Evolutionary conservation across 1,140 invertebrate species (phyloP).

Genomic region (Goniozus legneri): DNA sequence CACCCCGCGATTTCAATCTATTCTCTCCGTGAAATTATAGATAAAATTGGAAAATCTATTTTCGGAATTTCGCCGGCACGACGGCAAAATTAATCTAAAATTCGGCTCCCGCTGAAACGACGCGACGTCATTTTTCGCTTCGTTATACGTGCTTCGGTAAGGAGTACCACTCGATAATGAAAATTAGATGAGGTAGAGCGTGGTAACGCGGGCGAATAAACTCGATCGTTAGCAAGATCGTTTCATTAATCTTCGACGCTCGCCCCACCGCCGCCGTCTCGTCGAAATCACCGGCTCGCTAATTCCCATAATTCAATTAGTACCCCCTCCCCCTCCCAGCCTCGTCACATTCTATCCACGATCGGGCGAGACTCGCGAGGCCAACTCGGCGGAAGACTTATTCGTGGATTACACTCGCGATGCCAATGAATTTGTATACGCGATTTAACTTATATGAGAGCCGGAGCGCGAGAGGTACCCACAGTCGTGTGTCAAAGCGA

Average conservation of each 20-base stretch:
- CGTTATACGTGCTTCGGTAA: no score
- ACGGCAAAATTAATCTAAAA: no score
- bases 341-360: not conserved
- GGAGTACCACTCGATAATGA: constrained; percentile 24
- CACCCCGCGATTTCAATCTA: no score
- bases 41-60: no score
- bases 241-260: constrained; percentile 51
- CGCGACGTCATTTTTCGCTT: no score
- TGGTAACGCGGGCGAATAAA: constrained; percentile 10
- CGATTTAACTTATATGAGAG: not conserved
- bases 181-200: constrained; percentile 17
- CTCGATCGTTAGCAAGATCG: constrained; percentile 34
- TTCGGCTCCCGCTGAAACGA: no score
- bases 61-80: no score
- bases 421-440: not conserved
- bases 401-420: constrained; percentile 34
- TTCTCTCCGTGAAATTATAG: no score
- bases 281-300: constrained; percentile 38
- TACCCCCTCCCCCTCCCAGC: constrained; percentile 11
- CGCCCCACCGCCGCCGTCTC: no score
- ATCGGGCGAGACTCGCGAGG: not conserved
- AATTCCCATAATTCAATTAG: constrained; percentile 52
- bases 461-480: not conserved
- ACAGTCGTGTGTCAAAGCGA: not conserved
- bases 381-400: constrained; percentile 21